Base-by-base conservation (phyloP, 2,888 invertebrate species). In the Pristionchus arcanus region DNA sequence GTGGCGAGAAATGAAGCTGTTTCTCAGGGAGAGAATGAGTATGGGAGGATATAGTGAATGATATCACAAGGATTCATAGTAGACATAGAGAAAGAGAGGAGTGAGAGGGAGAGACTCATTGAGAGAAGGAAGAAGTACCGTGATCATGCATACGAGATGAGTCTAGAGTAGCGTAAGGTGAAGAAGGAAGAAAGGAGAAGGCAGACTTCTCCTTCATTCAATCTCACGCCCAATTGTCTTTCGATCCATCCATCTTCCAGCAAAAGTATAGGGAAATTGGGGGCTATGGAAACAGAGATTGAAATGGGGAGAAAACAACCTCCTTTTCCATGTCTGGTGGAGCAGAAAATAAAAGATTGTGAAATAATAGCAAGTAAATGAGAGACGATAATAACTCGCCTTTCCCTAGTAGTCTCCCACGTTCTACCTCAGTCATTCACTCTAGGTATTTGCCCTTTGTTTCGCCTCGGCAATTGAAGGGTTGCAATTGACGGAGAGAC, bases 71-170 rank as follows among this genome's bases (percentile, higher is more conserved):
- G 63, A 31, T 49, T 55, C 34, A 28, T 59, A 59, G 85, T 59
- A 37, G 37, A 59, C 34, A 28, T 59, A 34, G 85, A 59, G 85
- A 85, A 31, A 55, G 85, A 83, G n/a, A 74, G 11, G 34, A 74
- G 71, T 68, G 71, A 71, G 34, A 77, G 21, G 81, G 81, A n/a
- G 28, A 81, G 81, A 49, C 81, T 81, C 81, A 81, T 81, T 77
- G 74, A 42, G 74, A 83, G 55, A 19, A 49, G 37, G 42, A 49
- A 49, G 42, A 85, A 85, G 85, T 55, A 59, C 37, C 34, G 85
- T 59, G 85, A 85, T 85, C 85, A 85, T 85, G 63, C 85, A 85
- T 85, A 59, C 49, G 19, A 21, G 59, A 85, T 63, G 59, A 21
- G 59, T 25, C 34, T 13, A 34, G 59, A 34, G 59, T 34, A 28